Conservation (phyloP, 2,113 vertebrate species). For the Oncorhynchus nerka region DNA sequence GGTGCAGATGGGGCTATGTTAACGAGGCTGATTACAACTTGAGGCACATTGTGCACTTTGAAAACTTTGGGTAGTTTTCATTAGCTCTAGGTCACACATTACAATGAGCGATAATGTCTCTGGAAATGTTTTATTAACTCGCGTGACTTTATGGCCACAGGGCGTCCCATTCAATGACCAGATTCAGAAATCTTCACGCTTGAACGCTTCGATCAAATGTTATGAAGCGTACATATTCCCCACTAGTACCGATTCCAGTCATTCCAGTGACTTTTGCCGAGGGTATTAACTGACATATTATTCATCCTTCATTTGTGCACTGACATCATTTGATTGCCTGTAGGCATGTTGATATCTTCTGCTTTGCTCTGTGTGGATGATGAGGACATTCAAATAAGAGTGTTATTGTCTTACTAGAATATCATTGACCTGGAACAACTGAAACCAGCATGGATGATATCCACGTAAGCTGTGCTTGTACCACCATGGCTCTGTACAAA, state of each 20-base stretch:
- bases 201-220: constrained; percentile 6
- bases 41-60: not conserved
- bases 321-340: not conserved
- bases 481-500: too few relatives aligned
- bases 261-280: constrained; percentile 27
- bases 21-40: constrained; percentile 13
- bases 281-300: constrained; percentile 13
- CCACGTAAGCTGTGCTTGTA: too few relatives aligned
- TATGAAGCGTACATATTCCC: constrained; percentile 17
- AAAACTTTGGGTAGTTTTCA: constrained; percentile 1
- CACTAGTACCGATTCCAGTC: constrained; percentile 2
- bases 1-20: not conserved
- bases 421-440: too few relatives aligned
- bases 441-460: too few relatives aligned
- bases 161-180: not conserved
- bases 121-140: not conserved
- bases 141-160: not conserved
- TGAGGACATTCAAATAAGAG: too few relatives aligned
- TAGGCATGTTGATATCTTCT: not conserved
- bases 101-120: not conserved
- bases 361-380: not conserved
- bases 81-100: constrained; percentile 3
- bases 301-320: not conserved
- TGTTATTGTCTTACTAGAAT: too few relatives aligned
- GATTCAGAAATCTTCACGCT: constrained; percentile 14